Evolutionary conservation across 35 echinoderm and acorn worm genomes (phyloP).

Genomic region (Apostichopus californicus): DNA sequence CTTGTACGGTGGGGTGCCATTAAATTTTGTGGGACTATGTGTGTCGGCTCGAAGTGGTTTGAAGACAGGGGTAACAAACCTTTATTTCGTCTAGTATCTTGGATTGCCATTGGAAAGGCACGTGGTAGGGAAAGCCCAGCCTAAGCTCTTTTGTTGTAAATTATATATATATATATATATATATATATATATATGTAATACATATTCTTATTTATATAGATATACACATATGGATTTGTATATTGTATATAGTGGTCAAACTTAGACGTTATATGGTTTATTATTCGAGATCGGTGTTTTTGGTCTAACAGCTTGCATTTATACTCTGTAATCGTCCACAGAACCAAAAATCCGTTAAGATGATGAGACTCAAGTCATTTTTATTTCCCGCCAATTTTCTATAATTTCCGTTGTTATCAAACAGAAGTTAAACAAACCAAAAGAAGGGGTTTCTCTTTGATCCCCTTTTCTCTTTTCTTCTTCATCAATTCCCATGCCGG

Average conservation of each 20-base stretch:
- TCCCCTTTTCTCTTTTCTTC: neutral
- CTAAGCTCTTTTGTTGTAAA: conserved; percentile 32
- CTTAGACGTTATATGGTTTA: neutral
- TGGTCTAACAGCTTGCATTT: neutral
- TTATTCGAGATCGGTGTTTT: neutral
- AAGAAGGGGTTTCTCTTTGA: neutral
- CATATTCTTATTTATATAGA: no score
- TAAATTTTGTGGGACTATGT: conserved; percentile 47
- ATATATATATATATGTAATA: no score
- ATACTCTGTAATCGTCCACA: neutral
- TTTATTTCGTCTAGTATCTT: conserved; percentile 18
- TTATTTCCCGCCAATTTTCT: neutral
- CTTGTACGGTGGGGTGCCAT: conserved; percentile 6
- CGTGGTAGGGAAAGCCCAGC: conserved; percentile 33
- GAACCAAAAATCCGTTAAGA: neutral
- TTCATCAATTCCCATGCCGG: conserved; percentile 39
- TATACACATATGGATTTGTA: neutral
- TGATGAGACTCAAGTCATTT: neutral
- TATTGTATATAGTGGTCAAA: neutral
- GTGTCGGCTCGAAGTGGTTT: conserved; percentile 20
- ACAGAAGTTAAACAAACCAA: conserved; percentile 27
- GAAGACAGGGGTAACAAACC: conserved; percentile 28
- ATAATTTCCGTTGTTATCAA: neutral
- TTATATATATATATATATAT: neutral
- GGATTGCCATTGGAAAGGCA: neutral